Evolutionary conservation across 2,888 invertebrate species (phyloP).

Genomic region (Athripsodes cinereus): DNA sequence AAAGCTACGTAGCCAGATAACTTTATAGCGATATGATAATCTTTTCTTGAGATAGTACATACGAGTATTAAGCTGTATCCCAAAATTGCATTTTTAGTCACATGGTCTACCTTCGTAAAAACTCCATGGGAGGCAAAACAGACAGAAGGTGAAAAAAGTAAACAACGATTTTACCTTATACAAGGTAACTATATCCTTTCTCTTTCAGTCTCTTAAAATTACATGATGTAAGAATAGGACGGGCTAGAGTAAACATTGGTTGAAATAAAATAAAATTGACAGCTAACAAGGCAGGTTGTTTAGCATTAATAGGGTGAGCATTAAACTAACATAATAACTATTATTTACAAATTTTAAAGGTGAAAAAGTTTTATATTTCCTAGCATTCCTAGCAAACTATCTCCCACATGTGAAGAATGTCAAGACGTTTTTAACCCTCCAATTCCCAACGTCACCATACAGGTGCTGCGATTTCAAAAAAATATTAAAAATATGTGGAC

Average conservation of each 20-base stretch:
- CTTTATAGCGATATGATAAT: too few relatives aligned
- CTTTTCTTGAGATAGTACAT: too few relatives aligned
- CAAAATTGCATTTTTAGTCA: neutral
- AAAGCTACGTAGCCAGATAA: too few relatives aligned
- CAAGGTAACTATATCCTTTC: slow-evolving; percentile 5
- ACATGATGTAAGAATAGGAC: slow-evolving; percentile 11
- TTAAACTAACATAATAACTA: too few relatives aligned
- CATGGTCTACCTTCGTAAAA: slow-evolving; percentile 7
- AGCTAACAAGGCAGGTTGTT: slow-evolving; percentile 25
- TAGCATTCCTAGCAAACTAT: too few relatives aligned
- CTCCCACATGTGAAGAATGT: too few relatives aligned
- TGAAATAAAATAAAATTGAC: slow-evolving; percentile 23
- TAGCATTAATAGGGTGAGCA: slow-evolving; percentile 2
- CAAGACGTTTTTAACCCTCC: too few relatives aligned
- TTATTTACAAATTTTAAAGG: too few relatives aligned
- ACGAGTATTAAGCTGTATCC: neutral
- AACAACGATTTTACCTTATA: slow-evolving; percentile 21
- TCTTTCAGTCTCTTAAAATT: slow-evolving; percentile 17
- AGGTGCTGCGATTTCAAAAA: too few relatives aligned
- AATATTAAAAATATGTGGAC: too few relatives aligned
- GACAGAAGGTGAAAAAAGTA: slow-evolving; percentile 19
- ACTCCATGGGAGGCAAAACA: slow-evolving; percentile 25
- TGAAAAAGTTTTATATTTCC: too few relatives aligned
- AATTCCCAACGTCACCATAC: too few relatives aligned
- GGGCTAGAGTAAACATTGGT: slow-evolving; percentile 25